A percentile compares a stretch with the other conserved stretches of the same genome.
Conservation (phyloP, 1,140 invertebrate species). For the Halotydeus destructor region DNA sequence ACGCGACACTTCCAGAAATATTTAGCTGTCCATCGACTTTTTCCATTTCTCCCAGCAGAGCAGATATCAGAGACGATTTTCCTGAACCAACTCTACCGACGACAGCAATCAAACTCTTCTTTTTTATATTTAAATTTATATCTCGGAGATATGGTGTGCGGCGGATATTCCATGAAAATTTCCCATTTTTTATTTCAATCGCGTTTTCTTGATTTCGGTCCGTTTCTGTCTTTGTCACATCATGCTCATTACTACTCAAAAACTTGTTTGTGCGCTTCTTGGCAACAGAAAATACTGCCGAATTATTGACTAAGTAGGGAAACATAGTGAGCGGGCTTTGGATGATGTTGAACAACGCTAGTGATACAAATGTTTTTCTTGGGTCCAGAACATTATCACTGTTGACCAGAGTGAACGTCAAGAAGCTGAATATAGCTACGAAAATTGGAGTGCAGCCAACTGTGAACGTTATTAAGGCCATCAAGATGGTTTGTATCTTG, state of each 20-base stretch:
- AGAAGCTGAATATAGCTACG: slow-evolving; percentile 77
- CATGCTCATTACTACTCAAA: too few species aligned
- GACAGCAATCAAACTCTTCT: slow-evolving; percentile 34
- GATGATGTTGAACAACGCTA: slow-evolving; percentile 86
- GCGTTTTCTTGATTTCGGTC: slow-evolving; percentile 4
- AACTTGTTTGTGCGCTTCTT: slow-evolving; percentile 40
- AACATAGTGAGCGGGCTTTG: slow-evolving; percentile 89
- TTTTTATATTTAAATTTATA: slow-evolving; percentile 12
- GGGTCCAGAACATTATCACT: slow-evolving; percentile 64
- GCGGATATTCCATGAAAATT: slow-evolving; percentile 15
- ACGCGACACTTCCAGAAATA: slow-evolving; percentile 36
- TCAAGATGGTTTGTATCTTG: slow-evolving; percentile 3
- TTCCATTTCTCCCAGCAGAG: slow-evolving; percentile 27
- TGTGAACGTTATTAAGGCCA: slow-evolving; percentile 12
- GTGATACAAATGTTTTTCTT: slow-evolving; percentile 73
- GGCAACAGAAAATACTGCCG: slow-evolving; percentile 43
- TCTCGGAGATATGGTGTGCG: slow-evolving; percentile 22
- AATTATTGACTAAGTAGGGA: slow-evolving; percentile 92
- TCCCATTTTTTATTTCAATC: slow-evolving; percentile 2
- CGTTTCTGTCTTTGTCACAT: slow-evolving; percentile 1
- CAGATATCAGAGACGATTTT: slow-evolving; percentile 24
- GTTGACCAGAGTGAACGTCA: slow-evolving; percentile 54
- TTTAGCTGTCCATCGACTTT: slow-evolving; percentile 18
- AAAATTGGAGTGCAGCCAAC: slow-evolving; percentile 48
- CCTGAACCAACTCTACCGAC: slow-evolving; percentile 28